phyloP scores from a whole-genome alignment of 2,888 invertebrate species.

The Apodemia hepburni region DNA sequence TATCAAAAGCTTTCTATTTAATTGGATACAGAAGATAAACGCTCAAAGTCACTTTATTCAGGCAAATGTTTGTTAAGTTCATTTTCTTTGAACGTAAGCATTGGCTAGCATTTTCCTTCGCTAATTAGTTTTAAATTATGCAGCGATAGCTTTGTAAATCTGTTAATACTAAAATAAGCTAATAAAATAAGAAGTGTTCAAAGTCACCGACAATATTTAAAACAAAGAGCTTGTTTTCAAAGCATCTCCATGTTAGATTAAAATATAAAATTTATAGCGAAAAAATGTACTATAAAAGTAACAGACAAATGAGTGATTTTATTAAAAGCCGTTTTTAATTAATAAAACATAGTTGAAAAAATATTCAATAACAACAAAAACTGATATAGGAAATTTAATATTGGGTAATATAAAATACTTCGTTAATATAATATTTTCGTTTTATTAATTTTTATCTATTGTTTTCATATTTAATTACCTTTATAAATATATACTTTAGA shows the following conservation, averaged over 20 bases:
- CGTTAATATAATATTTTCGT: too few species aligned
- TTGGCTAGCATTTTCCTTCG: slow-evolving; percentile 68
- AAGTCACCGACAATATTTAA: not conserved
- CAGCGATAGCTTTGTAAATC: slow-evolving; percentile 54
- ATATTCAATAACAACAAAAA: too few species aligned
- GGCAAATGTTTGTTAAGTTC: slow-evolving; percentile 68
- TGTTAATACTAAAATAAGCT: slow-evolving; percentile 46
- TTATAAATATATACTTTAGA: too few species aligned
- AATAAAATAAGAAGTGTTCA: not conserved
- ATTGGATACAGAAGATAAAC: slow-evolving; percentile 76
- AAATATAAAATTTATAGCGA: too few species aligned
- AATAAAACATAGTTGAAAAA: too few species aligned
- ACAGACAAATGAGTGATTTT: too few species aligned
- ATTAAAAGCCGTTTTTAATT: too few species aligned
- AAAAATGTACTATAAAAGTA: too few species aligned
- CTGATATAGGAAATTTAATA: too few species aligned
- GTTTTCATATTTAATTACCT: too few species aligned
- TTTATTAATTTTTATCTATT: too few species aligned
- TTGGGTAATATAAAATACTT: too few species aligned
- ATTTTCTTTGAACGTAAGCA: slow-evolving; percentile 69
- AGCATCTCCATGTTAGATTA: not conserved
- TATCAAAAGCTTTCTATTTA: slow-evolving; percentile 71
- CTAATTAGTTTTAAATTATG: slow-evolving; percentile 75
- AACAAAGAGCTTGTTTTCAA: not conserved
- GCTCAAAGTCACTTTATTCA: slow-evolving; percentile 61